These are phyloP conservation scores for Esox niger DNA, from an alignment of 2,113 vertebrate genomes.

Conservation along the genomic window DNA sequence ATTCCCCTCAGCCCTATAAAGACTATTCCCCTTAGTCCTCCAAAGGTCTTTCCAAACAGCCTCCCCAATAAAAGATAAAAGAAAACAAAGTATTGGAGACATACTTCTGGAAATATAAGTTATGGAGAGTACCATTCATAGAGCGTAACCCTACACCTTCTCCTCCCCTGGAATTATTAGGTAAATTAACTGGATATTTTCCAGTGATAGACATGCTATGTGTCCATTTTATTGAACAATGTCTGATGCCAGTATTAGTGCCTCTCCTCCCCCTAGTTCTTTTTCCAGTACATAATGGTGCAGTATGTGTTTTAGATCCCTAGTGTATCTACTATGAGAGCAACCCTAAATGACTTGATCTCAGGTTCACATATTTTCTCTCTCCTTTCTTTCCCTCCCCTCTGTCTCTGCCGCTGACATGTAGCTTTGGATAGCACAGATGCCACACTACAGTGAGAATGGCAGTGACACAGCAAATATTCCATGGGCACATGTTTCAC, in stretches of 20 bases:
- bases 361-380: conserved; percentile 3
- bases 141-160: too few relatives aligned
- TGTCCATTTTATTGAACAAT: neutral
- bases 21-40: too few relatives aligned
- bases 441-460: conserved; percentile 36
- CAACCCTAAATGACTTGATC: conserved; percentile 24
- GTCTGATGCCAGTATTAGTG: neutral
- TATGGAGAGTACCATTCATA: too few relatives aligned
- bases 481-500: conserved; percentile 5
- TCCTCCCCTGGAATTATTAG: neutral
- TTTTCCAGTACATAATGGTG: conserved; percentile 37
- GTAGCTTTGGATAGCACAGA: conserved; percentile 43
- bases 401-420: conserved; percentile 40
- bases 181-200: neutral
- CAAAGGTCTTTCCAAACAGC: too few relatives aligned
- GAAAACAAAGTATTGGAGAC: too few relatives aligned
- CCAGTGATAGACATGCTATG: neutral
- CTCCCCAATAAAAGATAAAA: too few relatives aligned
- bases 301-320: conserved; percentile 11
- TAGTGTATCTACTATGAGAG: conserved; percentile 36
- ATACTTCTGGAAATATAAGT: too few relatives aligned
- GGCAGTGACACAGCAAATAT: neutral
- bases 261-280: conserved; percentile 15
- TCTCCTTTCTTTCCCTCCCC: neutral
- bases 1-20: too few relatives aligned